These are phyloP conservation scores for Galerucella calmariensis DNA, from an alignment of 2,888 invertebrate species.

Conservation along the genomic window DNA sequence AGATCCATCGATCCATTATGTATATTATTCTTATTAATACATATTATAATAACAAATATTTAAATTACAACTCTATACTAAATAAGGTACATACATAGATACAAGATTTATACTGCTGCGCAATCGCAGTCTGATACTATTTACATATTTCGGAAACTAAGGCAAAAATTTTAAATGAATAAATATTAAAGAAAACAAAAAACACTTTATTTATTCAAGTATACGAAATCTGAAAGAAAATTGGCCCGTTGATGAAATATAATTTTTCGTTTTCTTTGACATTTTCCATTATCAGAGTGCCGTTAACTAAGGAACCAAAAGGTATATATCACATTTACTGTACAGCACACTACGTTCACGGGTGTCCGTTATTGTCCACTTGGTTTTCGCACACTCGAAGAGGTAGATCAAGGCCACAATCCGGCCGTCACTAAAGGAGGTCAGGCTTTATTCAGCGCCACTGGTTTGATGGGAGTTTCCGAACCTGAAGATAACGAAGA, in stretches of 20 bases:
- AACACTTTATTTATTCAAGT: not conserved
- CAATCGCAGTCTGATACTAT: conserved; percentile 47
- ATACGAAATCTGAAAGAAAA: not conserved
- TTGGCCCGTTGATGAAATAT: too few relatives aligned
- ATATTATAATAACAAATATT: conserved; percentile 64
- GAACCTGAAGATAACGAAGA: conserved; percentile 70
- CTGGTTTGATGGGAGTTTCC: conserved; percentile 67
- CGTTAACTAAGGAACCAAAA: conserved; percentile 62
- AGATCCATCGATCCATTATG: conserved; percentile 47
- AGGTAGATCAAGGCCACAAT: conserved; percentile 62
- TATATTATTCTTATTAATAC: conserved; percentile 57
- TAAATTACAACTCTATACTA: conserved; percentile 62
- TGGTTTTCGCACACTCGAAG: conserved; percentile 57
- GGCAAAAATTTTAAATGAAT: conserved; percentile 41
- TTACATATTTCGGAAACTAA: conserved; percentile 45
- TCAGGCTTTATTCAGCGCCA: conserved; percentile 66
- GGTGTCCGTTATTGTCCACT: conserved; percentile 59
- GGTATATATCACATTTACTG: conserved; percentile 64
- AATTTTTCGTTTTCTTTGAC: not conserved
- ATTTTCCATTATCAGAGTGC: conserved; percentile 33
- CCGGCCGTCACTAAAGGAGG: conserved; percentile 54
- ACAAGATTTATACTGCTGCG: conserved; percentile 64
- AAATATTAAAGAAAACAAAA: conserved; percentile 7
- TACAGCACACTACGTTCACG: conserved; percentile 59
- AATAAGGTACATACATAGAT: conserved; percentile 65